phyloP scores from a whole-genome alignment of 30 jellyfish, hydroid and myxozoan species.

The Pseudorhiza aurosa region DNA sequence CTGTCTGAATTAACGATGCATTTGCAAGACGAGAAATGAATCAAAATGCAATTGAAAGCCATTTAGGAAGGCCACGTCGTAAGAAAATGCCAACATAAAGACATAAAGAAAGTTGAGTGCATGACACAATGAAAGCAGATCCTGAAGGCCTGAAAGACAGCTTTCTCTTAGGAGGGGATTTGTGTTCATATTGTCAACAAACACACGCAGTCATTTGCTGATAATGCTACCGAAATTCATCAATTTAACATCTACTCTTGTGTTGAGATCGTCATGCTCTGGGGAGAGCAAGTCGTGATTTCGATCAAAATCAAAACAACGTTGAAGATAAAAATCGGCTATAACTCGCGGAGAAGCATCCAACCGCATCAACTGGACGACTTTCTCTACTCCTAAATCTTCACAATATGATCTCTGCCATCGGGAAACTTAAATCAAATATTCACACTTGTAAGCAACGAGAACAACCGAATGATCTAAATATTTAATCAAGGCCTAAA shows the following conservation, averaged over 20 bases:
- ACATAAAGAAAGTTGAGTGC: neutral
- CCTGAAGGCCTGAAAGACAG: slow-evolving; percentile 1
- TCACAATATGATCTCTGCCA: too few relatives aligned
- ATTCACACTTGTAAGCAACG: too few relatives aligned
- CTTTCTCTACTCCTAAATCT: too few relatives aligned
- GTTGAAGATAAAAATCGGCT: neutral
- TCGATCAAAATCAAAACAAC: neutral
- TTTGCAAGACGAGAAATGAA: neutral
- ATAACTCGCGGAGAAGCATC: neutral
- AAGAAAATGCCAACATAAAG: neutral
- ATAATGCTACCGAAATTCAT: too few relatives aligned
- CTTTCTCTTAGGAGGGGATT: slow-evolving; percentile 4
- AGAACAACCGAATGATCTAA: too few relatives aligned
- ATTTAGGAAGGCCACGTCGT: neutral
- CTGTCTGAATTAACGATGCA: neutral
- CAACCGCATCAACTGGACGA: too few relatives aligned
- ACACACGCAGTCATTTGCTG: neutral
- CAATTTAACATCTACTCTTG: too few relatives aligned
- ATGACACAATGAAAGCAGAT: too few relatives aligned
- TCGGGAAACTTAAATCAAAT: too few relatives aligned
- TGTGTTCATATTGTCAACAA: slow-evolving; percentile 4
- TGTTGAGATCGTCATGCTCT: too few relatives aligned
- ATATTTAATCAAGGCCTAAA: too few relatives aligned
- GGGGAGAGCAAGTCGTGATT: neutral
- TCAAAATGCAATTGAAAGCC: neutral